Conservation (phyloP, 1,140 invertebrate species). For the Anastatus disparis region DNA sequence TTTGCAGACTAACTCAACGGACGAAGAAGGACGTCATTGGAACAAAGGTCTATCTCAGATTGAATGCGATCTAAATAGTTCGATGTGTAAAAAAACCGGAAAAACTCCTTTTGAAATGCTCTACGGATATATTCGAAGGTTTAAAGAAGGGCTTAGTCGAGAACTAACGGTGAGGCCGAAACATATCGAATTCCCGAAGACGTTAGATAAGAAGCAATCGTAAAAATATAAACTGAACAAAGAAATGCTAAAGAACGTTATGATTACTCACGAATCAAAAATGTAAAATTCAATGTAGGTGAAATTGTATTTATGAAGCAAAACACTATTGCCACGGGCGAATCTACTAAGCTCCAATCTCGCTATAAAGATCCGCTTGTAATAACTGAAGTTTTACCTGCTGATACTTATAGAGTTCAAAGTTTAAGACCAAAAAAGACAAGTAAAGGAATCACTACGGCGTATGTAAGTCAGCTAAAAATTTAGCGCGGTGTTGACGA, state of each 20-base stretch:
- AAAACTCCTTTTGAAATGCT: constrained; percentile 7
- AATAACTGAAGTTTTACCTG: not conserved
- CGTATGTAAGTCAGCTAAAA: constrained; percentile 39
- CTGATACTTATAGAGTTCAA: constrained; percentile 14
- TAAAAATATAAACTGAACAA: not conserved
- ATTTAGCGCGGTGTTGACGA: constrained; percentile 25
- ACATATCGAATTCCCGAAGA: not conserved
- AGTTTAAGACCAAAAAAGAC: no score
- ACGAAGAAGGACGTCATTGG: no score
- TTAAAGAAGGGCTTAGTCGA: not conserved
- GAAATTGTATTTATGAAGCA: constrained; percentile 24
- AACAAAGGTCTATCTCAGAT: no score
- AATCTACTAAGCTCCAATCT: constrained; percentile 19
- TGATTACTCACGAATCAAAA: not conserved
- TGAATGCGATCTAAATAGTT: constrained; percentile 17
- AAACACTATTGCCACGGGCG: constrained; percentile 21
- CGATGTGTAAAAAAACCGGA: constrained; percentile 5
- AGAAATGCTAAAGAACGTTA: not conserved
- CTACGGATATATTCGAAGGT: constrained; percentile 14
- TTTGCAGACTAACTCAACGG: no score
- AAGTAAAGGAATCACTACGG: no score
- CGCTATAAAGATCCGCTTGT: constrained; percentile 12
- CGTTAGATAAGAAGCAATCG: not conserved
- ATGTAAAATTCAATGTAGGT: constrained; percentile 14
- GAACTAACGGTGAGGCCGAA: not conserved